Percentiles rank a stretch among this genome's conserved stretches.
phyloP scores from a whole-genome alignment of 1,140 invertebrate genomes.

The Solen grandis region DNA sequence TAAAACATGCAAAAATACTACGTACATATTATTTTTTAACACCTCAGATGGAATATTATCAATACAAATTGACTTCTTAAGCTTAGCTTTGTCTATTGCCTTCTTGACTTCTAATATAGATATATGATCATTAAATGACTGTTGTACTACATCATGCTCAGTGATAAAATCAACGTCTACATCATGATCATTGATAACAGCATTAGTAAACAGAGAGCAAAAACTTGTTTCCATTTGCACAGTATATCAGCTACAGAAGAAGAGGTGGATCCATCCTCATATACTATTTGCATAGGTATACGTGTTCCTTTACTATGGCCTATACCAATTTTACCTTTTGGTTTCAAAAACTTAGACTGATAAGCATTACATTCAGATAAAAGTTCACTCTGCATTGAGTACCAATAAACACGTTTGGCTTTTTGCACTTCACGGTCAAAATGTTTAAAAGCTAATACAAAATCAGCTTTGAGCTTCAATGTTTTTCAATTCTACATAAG shows the following conservation, averaged over 20 bases:
- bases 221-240: not conserved
- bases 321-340: constrained; percentile 9
- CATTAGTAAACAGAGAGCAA: constrained; percentile 1
- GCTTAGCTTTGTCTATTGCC: not conserved
- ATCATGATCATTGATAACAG: not conserved
- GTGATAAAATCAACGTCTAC: constrained; percentile 2
- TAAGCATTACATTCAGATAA: not conserved
- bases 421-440: not conserved
- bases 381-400: not conserved
- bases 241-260: not conserved
- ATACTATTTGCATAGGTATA: constrained; percentile 1
- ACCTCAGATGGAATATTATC: constrained; percentile 21
- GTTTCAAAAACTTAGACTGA: not conserved
- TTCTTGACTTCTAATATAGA: constrained; percentile 24
- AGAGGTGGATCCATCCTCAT: not conserved
- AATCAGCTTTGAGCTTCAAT: not conserved
- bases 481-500: not conserved
- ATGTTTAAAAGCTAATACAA: not conserved
- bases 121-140: constrained; percentile 29
- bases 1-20: constrained; percentile 1
- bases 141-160: constrained; percentile 37
- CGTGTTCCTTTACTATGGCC: not conserved
- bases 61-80: not conserved
- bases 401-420: not conserved
- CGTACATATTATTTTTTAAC: constrained; percentile 4